phyloP scores from a whole-genome alignment of 2,113 vertebrate genomes.

The Pluvianellus socialis region DNA sequence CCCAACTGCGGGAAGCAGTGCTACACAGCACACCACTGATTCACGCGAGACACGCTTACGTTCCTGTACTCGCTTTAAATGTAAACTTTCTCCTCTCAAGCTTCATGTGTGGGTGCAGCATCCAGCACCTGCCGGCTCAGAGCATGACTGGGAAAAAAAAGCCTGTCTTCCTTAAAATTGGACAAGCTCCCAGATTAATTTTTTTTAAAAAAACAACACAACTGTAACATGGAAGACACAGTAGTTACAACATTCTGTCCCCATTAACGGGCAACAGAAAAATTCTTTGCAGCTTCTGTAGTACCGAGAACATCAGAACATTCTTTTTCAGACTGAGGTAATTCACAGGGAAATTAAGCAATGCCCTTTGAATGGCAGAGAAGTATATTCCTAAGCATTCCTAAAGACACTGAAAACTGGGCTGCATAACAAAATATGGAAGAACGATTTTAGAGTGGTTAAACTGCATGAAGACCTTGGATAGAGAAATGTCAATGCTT shows the following conservation, averaged over 20 bases:
- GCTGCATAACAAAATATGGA: neutral
- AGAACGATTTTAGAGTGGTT: neutral
- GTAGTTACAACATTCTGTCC: neutral
- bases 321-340: neutral
- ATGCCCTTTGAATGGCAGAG: neutral
- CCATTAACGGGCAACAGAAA: neutral
- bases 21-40: neutral
- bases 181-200: neutral
- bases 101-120: neutral
- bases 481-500: neutral
- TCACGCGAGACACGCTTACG: rapidly evolving
- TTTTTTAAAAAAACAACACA: neutral
- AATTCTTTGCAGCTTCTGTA: neutral
- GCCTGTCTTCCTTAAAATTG: neutral
- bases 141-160: neutral
- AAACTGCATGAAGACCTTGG: neutral
- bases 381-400: neutral
- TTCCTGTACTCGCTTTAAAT: neutral
- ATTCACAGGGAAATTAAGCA: neutral
- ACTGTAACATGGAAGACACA: neutral
- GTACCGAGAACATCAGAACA: neutral
- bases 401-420: neutral
- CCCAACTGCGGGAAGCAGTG: neutral
- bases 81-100: neutral
- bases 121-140: neutral